Evolutionary conservation across 2,888 invertebrate species (phyloP), one percentile per base, ranked within the genome.

Genomic region (Amblyjoppa proteus): DNA sequence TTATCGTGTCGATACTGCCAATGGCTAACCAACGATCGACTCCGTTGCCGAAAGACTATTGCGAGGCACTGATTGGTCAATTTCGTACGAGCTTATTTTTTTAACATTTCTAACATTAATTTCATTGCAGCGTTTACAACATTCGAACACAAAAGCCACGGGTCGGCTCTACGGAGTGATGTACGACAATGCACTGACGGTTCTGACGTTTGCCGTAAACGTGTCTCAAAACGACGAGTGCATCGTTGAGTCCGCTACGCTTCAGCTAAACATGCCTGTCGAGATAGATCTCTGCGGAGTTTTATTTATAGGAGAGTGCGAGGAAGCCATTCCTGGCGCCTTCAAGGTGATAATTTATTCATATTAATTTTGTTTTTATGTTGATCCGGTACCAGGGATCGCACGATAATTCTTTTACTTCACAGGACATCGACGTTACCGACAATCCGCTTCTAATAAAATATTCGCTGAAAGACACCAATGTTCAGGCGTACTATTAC

Each of bases 241-340:
- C 49, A 49, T 49, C 31, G 25, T 70, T 2, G 94, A 94, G 87
- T 94, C 95, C 87, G 94, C 94, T 58, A 94, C 95, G 87, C 92
- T 96, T 56, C 95, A 96, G 87, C 95, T 96, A 38, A 96, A 96
- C 90, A 96, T 97, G 90, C 97, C 97, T 20, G 96, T 96, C 2
- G 97, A 97, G 93, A 94, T 97, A 84, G 97, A 97, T 94, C 94
- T 97, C 73, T 97, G 97, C 92, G 97, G 97, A 38, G 95, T 97
- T 81, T 95, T 97, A 20, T 96, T 96, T 90, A 96, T 97, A 87
- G 96, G 96, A 28, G 95, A 96, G 88, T 95, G 95, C 70, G 94
- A 95, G 64, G 95, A 95, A 87, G 95, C 95, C 66, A 96, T 96
- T 89, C 95, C 95, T 3, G 95, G 96, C 90, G 94, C 96, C 38